Evolutionary conservation across 2,888 invertebrate species (phyloP), one percentile per base, ranked within the genome.

Genomic region (Limnephilus auricula): DNA sequence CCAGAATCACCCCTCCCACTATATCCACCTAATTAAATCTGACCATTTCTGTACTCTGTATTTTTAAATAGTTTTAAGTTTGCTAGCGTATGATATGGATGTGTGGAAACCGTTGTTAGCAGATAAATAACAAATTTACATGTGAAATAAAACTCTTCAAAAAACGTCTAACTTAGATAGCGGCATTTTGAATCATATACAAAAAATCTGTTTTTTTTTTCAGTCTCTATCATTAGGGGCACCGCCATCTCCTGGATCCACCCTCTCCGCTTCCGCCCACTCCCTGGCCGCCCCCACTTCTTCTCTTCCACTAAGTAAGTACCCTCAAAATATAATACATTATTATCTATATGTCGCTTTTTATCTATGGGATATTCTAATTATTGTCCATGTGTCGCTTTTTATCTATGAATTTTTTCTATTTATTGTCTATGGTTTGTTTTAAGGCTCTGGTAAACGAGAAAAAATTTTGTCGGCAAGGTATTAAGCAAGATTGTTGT

Each of bases 261-360:
- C 92, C 32, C 90, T 93, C 32, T 93, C 0, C 95, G 96, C 2
- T 95, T 95, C 93, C 15, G 93, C 93, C 31, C 93, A 93, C 50
- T 93, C 93, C 1, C 93, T 94, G 80, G 95, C 95, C 4, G 95
- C 95, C 93, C 95, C 95, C 0, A 95, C 96, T 9, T 95, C 96
- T 12, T 96, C 96, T 0, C 94, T 96, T 79, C 96, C 96, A 3
- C 95, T 96, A 93, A 95, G 96, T 96, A 94, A 95, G 94, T 92
- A 15, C 82, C 34, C 34, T 37, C 34, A 18, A 9, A 37, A 25
- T 34, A 82, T 82, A 25, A 80, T 82, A 13, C 6, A 82, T 34
- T 34, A 34, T 34, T 32, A 0, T 82, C 34, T 82, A 34, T 34
- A n/a, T 34, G 31, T 34, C 25, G 82, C 34, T 82, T 82, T 34